phyloP scores from a whole-genome alignment of 2,797 vertebrate genomes.

The Trematomus bernacchii region DNA sequence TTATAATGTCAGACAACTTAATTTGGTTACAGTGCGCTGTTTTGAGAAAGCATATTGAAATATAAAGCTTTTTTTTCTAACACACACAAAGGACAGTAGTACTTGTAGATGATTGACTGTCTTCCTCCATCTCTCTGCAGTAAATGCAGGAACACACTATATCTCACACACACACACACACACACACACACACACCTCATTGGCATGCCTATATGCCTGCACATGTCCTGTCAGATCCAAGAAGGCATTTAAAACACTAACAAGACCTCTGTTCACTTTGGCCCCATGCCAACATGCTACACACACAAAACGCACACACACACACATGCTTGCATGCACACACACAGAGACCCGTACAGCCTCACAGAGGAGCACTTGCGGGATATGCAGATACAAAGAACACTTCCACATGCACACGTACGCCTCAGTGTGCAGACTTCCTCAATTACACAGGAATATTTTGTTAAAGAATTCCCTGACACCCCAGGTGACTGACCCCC shows the following conservation, averaged over 20 bases:
- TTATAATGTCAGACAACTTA: constrained; percentile 23
- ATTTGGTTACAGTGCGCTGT: constrained; percentile 3
- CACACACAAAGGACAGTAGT: constrained; percentile 33
- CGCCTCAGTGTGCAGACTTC: constrained; percentile 48
- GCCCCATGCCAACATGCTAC: constrained; percentile 58
- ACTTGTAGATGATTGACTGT: constrained; percentile 46
- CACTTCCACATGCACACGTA: constrained; percentile 13
- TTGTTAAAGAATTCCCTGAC: constrained; percentile 79
- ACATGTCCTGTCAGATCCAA: constrained; percentile 74
- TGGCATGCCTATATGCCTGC: constrained; percentile 64
- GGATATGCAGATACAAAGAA: constrained; percentile 49
- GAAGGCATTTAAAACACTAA: constrained; percentile 74
- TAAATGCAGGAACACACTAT: constrained; percentile 39
- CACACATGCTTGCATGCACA: not conserved
- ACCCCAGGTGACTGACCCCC: constrained; percentile 81
- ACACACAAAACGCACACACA: constrained; percentile 8
- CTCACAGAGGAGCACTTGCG: constrained; percentile 42
- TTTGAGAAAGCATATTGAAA: constrained; percentile 14
- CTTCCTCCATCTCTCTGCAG: constrained; percentile 34
- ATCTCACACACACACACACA: constrained; percentile 31
- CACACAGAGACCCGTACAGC: constrained; percentile 4
- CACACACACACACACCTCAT: constrained; percentile 55
- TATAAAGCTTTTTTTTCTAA: not conserved
- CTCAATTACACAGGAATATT: constrained; percentile 81
- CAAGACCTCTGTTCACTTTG: constrained; percentile 73